Evolutionary conservation across 2,888 invertebrate genomes (phyloP).

Genomic region (Chrysotoxum bicinctum): DNA sequence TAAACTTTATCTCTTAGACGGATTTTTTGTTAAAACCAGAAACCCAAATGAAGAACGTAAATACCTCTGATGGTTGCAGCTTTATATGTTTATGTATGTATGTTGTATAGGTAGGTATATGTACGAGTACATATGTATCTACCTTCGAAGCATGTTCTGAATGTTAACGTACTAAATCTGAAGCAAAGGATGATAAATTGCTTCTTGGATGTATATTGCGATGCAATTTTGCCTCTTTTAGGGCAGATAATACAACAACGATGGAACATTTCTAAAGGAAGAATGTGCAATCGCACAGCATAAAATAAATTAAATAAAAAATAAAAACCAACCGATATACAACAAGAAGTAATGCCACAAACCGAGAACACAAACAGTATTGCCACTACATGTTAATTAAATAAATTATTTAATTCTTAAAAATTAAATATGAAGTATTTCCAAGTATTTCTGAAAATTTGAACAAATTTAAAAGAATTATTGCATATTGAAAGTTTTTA

Average conservation of each 20-base stretch:
- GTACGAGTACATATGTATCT: too few species aligned
- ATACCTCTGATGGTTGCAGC: background rate
- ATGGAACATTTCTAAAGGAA: conserved; percentile 11
- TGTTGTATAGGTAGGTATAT: too few species aligned
- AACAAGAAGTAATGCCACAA: conserved; percentile 21
- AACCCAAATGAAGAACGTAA: background rate
- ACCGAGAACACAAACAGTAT: background rate
- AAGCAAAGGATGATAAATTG: conserved; percentile 51
- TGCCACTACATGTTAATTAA: background rate
- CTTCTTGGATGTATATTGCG: conserved; percentile 1
- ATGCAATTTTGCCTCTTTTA: conserved; percentile 15
- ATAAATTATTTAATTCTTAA: background rate
- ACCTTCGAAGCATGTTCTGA: background rate
- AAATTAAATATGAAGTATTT: background rate
- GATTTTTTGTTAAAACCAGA: background rate
- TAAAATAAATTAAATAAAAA: conserved; percentile 25
- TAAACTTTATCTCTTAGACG: background rate
- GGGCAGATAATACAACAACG: background rate
- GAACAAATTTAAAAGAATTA: too few species aligned
- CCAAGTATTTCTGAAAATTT: too few species aligned
- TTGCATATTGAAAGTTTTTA: too few species aligned
- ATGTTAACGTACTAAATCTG: conserved; percentile 25
- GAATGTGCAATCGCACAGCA: conserved; percentile 6
- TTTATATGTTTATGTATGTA: background rate
- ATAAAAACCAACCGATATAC: conserved; percentile 2